Evolutionary conservation across 2,797 vertebrate species (phyloP).

Genomic region (Macrochelys suwanniensis): DNA sequence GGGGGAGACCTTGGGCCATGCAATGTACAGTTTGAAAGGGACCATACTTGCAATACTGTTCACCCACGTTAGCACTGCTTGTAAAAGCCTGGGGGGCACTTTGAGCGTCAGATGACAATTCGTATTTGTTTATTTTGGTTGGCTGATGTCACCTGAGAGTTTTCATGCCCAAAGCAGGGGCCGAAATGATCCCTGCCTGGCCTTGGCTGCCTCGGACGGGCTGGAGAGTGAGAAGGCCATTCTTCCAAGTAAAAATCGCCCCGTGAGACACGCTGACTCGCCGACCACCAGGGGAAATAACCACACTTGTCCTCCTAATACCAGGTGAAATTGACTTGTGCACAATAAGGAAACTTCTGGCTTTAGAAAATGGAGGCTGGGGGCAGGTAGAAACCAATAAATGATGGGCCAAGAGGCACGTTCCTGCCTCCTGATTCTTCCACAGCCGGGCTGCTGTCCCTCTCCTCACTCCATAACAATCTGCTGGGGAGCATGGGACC

Average conservation of each 20-base stretch:
- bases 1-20: background rate
- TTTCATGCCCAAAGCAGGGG: background rate
- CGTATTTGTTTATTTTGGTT: background rate
- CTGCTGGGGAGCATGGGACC: background rate
- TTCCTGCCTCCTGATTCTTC: background rate
- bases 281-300: background rate
- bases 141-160: no score
- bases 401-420: background rate
- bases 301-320: background rate
- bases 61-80: background rate
- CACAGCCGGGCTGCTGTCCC: background rate
- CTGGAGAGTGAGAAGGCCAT: background rate
- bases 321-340: background rate
- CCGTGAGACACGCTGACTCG: background rate
- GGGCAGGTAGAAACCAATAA: background rate
- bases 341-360: background rate
- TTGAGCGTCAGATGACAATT: background rate
- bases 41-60: background rate
- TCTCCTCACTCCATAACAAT: background rate
- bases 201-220: background rate
- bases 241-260: background rate
- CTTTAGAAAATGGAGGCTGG: background rate
- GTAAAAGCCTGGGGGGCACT: no score
- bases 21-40: background rate
- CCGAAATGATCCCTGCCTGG: background rate